phyloP scores from a whole-genome alignment of 2,888 invertebrate genomes.

The Drosophila eohydei region DNA sequence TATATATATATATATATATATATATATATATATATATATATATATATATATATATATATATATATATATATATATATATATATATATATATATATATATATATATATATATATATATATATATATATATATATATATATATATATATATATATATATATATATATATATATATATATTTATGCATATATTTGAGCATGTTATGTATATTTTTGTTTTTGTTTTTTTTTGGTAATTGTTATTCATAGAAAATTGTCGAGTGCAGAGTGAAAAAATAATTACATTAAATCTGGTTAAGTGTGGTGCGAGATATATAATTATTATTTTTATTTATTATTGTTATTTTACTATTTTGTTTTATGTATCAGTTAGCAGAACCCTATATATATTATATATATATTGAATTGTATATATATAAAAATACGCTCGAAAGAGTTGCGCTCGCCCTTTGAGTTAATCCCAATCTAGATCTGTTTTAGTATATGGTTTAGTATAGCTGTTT shows the following conservation, averaged over 20 bases:
- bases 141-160: too few species aligned
- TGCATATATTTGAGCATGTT: slow-evolving; percentile 27
- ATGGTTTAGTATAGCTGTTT: slow-evolving; percentile 14
- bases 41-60: too few species aligned
- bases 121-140: too few species aligned
- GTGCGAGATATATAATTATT: slow-evolving; percentile 25
- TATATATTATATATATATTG: slow-evolving; percentile 30
- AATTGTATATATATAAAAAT: slow-evolving; percentile 66
- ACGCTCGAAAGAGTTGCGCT: slow-evolving; percentile 31
- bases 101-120: too few species aligned
- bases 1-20: neutral
- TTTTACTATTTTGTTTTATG: neutral
- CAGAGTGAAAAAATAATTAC: slow-evolving; percentile 47
- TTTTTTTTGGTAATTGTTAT: slow-evolving; percentile 18
- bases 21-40: too few species aligned
- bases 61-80: neutral
- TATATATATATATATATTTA: neutral
- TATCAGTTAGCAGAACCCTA: slow-evolving; percentile 6
- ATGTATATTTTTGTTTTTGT: slow-evolving; percentile 2
- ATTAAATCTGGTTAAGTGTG: slow-evolving; percentile 33
- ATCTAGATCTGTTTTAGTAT: slow-evolving; percentile 32
- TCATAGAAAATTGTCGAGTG: slow-evolving; percentile 33
- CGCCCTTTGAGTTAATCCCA: slow-evolving; percentile 27
- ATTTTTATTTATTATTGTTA: neutral
- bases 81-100: too few species aligned